These are phyloP conservation scores for Dermatemys mawii DNA, from an alignment of 2,113 vertebrate genomes.

Conservation along the genomic window DNA sequence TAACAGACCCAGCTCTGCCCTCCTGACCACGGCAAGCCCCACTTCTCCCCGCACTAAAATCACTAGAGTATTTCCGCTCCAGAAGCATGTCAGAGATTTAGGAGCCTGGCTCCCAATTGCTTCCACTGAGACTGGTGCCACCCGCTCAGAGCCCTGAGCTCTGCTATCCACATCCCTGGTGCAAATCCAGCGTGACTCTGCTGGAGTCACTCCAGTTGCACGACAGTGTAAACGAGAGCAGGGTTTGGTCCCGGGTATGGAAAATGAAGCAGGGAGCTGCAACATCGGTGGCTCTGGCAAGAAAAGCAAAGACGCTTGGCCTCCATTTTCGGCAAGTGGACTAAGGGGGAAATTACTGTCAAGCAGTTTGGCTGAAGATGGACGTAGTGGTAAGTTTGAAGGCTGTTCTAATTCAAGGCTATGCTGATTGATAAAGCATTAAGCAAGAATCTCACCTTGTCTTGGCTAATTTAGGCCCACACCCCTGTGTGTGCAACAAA, in stretches of 20 bases:
- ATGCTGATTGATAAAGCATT: not conserved
- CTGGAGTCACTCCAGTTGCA: not conserved
- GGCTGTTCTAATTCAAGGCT: not conserved
- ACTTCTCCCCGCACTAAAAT: not conserved
- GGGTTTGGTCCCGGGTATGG: not conserved
- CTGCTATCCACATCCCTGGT: not conserved
- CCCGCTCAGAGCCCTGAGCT: accelerated
- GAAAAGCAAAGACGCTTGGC: not conserved
- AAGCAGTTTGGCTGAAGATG: not conserved
- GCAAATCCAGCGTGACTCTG: not conserved
- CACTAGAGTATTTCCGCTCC: not conserved
- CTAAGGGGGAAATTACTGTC: not conserved
- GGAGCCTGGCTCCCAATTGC: not conserved
- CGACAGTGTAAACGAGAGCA: not conserved
- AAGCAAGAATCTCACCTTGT: not conserved
- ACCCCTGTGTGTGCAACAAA: not conserved
- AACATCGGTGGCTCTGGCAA: not conserved
- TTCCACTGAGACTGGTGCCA: not conserved
- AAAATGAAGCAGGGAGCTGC: not conserved
- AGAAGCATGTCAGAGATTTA: not conserved
- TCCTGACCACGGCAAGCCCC: not conserved
- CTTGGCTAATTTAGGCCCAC: not conserved
- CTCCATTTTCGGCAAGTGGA: not conserved
- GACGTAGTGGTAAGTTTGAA: not conserved
- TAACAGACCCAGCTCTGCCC: not conserved